Evolutionary conservation across 64 coral and sea anemone genomes (phyloP), one percentile per base, ranked within the genome.

Genomic region (Platygyra sinensis): DNA sequence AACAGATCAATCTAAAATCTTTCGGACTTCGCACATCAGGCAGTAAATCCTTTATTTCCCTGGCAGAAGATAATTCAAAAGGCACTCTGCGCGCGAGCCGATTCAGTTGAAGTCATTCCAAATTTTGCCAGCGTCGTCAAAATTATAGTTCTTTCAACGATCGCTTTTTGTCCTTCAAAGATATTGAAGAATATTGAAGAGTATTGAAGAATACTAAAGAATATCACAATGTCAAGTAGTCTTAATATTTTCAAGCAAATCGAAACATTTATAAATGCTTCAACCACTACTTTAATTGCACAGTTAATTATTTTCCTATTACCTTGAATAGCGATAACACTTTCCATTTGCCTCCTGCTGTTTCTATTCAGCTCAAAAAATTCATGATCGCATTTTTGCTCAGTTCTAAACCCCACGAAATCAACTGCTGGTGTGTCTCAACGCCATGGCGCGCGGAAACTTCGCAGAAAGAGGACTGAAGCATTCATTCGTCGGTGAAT

Each of bases 401-500:
- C 42, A 13, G 15, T 57, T 57, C 54, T 54, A 10, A 13, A 57
- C 15, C 10, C 54, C 15, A 57, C 3, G 33, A 36, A 57, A 7
- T 16, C 10, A 57, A 57, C 54, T 57, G 15, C 54, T 57, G 1
- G 10, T 57, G 12, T 57, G 54, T 3, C 54, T 57, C 10, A 57
- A 2, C 54, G 10, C 54, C 10, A 9, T 15, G 54, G 54, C n/a
- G n/a, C n/a, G n/a, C 54, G 20, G 8, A 46, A 46, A 46, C 7
- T 5, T 36, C 33, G 3, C 33, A 36, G 33, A 3, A 36, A 36
- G 33, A 36, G 3, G 33, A 36, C 33, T n/a, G n/a, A n/a, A n/a
- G 33, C 33, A 36, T 80, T 60, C 55, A 80, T 7, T 55, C 62
- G 62, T 71, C 81, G 36, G 14, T 85, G 52, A 87, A 92, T 57